Conservation (phyloP, 2,113 vertebrate species). For the Azemiops feae region DNA sequence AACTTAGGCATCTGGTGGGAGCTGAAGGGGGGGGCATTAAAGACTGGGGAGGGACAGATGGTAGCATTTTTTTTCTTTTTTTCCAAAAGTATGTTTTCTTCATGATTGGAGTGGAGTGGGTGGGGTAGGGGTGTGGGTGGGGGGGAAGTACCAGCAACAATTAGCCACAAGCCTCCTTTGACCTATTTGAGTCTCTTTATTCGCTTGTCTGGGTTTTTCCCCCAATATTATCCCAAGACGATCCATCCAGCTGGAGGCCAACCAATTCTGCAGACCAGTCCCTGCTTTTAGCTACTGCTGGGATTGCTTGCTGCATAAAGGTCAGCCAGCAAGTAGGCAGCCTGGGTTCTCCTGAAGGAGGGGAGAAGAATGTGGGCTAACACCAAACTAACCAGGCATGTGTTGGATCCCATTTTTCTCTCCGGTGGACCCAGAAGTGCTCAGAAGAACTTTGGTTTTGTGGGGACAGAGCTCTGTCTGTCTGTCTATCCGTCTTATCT, state of each 20-base stretch:
- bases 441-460: not conserved
- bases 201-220: conserved; percentile 10
- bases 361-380: not conserved
- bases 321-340: not conserved
- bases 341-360: not conserved
- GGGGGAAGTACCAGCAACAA: not conserved
- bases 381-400: not conserved
- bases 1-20: not conserved
- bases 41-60: not conserved
- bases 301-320: not conserved
- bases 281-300: not conserved
- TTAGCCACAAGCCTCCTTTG: not conserved
- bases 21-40: not conserved
- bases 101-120: too few relatives aligned
- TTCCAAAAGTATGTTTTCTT: not conserved
- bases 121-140: too few relatives aligned
- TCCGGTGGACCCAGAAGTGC: not conserved
- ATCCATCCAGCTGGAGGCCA: not conserved
- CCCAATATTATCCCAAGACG: not conserved
- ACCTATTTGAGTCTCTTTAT: not conserved
- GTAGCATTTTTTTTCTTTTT: not conserved
- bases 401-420: not conserved
- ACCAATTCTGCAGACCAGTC: not conserved
- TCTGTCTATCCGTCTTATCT: too few relatives aligned
- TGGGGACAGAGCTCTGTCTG: too few relatives aligned